Percentiles rank a stretch among this genome's conserved stretches.
These are phyloP conservation scores for Nicator chloris DNA, from an alignment of 2,113 vertebrate genomes.

Conservation along the genomic window DNA sequence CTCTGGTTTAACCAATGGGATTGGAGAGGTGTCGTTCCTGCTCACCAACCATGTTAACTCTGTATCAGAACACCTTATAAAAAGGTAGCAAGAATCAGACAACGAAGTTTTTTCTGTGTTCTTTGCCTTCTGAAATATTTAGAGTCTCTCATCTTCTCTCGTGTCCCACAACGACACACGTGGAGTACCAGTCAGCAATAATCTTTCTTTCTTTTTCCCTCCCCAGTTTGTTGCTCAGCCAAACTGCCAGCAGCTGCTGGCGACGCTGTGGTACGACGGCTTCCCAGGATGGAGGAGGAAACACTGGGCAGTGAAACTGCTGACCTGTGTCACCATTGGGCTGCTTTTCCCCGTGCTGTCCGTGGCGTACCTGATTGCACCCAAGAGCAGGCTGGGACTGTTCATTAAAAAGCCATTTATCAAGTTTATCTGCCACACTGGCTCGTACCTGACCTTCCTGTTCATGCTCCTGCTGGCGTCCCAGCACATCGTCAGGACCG, in stretches of 20 bases:
- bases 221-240: conserved; percentile 95
- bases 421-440: conserved; percentile 98
- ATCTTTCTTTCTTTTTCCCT: neutral
- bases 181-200: neutral
- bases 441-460: conserved; percentile 96
- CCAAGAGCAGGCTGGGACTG: conserved; percentile 89
- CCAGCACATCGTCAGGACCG: conserved; percentile 94
- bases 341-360: conserved; percentile 92
- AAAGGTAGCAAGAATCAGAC: too few relatives aligned
- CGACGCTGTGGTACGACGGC: conserved; percentile 95
- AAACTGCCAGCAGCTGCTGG: conserved; percentile 96
- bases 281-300: conserved; percentile 96
- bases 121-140: too few relatives aligned
- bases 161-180: too few relatives aligned
- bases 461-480: conserved; percentile 95
- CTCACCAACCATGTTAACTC: too few relatives aligned
- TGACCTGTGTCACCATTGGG: conserved; percentile 95
- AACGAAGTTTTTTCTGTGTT: too few relatives aligned
- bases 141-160: too few relatives aligned
- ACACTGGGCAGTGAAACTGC: conserved; percentile 94
- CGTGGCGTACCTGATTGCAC: conserved; percentile 89
- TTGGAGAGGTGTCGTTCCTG: too few relatives aligned
- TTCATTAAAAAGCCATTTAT: conserved; percentile 99
- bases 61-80: too few relatives aligned
- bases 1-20: too few relatives aligned